These are phyloP conservation scores for Cotesia chilonis DNA, from an alignment of 1,140 invertebrate genomes.

Conservation along the genomic window DNA sequence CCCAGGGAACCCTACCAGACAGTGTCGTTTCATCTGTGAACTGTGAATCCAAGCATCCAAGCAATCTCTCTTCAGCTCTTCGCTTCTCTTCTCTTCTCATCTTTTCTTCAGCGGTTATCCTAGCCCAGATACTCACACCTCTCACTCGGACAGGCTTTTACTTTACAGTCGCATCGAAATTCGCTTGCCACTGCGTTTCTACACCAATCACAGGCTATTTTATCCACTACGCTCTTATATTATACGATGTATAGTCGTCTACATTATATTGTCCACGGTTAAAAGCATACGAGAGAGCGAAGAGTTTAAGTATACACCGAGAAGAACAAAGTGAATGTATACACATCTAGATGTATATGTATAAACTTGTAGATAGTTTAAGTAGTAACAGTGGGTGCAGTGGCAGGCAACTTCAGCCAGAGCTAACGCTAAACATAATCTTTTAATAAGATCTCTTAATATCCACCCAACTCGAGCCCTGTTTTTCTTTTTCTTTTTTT, in stretches of 20 bases:
- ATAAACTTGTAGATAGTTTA: too few relatives aligned
- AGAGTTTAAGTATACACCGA: slow-evolving; percentile 10
- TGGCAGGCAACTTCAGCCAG: slow-evolving; percentile 27
- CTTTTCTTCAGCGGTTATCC: too few relatives aligned
- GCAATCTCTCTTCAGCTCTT: neutral
- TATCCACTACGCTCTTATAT: neutral
- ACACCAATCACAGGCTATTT: slow-evolving; percentile 5
- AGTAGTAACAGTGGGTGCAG: too few relatives aligned
- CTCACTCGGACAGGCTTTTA: slow-evolving; percentile 6
- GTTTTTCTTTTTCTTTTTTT: slow-evolving; percentile 24
- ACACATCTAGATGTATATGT: too few relatives aligned
- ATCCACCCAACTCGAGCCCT: slow-evolving; percentile 22
- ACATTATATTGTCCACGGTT: slow-evolving; percentile 28
- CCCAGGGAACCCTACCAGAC: neutral
- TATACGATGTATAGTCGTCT: neutral
- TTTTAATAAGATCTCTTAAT: slow-evolving; percentile 47
- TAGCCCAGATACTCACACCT: neutral
- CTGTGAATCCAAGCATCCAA: slow-evolving; percentile 14
- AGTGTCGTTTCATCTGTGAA: slow-evolving; percentile 22
- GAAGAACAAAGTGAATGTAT: neutral
- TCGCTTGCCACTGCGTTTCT: slow-evolving; percentile 28
- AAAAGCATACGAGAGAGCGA: slow-evolving; percentile 9
- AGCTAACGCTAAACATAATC: slow-evolving; percentile 39
- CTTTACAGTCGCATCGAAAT: slow-evolving; percentile 24
- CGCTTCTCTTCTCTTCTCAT: too few relatives aligned